Percentiles rank a stretch among this genome's conserved stretches.
Conservation (phyloP, 1,140 invertebrate genomes). For the Ceratina australensis region DNA sequence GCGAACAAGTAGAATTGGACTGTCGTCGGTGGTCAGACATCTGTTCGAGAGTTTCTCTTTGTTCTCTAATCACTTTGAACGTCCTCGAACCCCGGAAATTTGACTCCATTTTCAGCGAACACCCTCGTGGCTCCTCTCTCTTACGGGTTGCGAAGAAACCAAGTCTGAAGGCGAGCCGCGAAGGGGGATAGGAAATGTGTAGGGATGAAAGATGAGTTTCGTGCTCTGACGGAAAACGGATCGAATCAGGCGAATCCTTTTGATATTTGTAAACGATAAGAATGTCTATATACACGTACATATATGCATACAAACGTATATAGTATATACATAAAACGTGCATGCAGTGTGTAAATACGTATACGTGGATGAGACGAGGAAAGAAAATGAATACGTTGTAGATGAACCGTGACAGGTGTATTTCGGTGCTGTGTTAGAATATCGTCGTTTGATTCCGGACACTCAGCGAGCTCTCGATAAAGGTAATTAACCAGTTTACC, state of each 20-base stretch:
- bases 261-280: slow-evolving; percentile 64
- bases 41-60: slow-evolving; percentile 21
- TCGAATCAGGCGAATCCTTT: slow-evolving; percentile 48
- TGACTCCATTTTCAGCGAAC: slow-evolving; percentile 34
- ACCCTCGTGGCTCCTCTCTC: not conserved
- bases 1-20: too few species aligned
- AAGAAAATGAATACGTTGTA: not conserved
- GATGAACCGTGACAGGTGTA: slow-evolving; percentile 1
- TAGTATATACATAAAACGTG: slow-evolving; percentile 29
- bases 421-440: slow-evolving; percentile 25
- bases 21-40: not conserved
- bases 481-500: not conserved
- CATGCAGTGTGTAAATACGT: slow-evolving; percentile 62
- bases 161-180: not conserved
- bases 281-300: slow-evolving; percentile 59
- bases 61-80: slow-evolving; percentile 11
- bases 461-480: slow-evolving; percentile 17
- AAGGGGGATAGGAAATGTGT: not conserved
- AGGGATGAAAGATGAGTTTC: slow-evolving; percentile 2
- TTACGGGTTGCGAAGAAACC: not conserved
- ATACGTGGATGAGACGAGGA: slow-evolving; percentile 12
- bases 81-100: slow-evolving; percentile 13
- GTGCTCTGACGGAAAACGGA: not conserved
- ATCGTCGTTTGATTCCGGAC: slow-evolving; percentile 33
- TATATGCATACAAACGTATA: slow-evolving; percentile 58